Evolutionary conservation across 2,888 invertebrate species (phyloP).

Genomic region (Merodon equestris): DNA sequence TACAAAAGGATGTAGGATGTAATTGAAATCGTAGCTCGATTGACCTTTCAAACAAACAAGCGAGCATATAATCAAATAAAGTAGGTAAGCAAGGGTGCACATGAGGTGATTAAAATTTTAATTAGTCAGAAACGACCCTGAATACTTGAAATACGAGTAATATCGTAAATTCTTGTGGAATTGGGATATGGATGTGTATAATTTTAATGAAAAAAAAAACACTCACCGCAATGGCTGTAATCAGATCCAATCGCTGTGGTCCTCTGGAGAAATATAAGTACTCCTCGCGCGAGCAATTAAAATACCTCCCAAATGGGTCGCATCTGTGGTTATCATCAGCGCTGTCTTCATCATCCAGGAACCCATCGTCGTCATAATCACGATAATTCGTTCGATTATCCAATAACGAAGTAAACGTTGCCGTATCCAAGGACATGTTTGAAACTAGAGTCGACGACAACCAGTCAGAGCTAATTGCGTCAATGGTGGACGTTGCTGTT

Average conservation of each 20-base stretch:
- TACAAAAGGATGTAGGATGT: too few species aligned
- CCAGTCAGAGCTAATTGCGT: conserved; percentile 19
- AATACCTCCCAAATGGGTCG: conserved; percentile 73
- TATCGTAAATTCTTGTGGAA: too few species aligned
- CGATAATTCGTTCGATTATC: conserved; percentile 37
- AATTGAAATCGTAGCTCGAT: too few species aligned
- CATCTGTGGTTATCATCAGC: conserved; percentile 78
- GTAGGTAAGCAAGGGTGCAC: too few species aligned
- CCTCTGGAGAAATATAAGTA: conserved; percentile 82
- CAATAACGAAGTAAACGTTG: conserved; percentile 41
- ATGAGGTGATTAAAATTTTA: too few species aligned
- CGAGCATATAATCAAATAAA: background rate
- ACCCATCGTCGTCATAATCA: conserved; percentile 24
- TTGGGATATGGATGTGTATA: too few species aligned
- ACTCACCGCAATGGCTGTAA: conserved; percentile 80
- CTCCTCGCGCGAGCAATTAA: conserved; percentile 83
- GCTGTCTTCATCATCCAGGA: conserved; percentile 40
- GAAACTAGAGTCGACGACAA: conserved; percentile 19
- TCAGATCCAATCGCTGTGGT: conserved; percentile 82
- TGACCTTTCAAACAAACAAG: background rate
- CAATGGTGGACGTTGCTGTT: conserved; percentile 26
- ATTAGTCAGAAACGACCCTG: too few species aligned
- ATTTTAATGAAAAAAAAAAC: too few species aligned
- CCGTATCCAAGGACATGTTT: conserved; percentile 40
- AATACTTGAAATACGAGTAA: too few species aligned